Conservation (phyloP, 37 sponge, comb jelly and placozoan species). For the Beroe ovata region DNA sequence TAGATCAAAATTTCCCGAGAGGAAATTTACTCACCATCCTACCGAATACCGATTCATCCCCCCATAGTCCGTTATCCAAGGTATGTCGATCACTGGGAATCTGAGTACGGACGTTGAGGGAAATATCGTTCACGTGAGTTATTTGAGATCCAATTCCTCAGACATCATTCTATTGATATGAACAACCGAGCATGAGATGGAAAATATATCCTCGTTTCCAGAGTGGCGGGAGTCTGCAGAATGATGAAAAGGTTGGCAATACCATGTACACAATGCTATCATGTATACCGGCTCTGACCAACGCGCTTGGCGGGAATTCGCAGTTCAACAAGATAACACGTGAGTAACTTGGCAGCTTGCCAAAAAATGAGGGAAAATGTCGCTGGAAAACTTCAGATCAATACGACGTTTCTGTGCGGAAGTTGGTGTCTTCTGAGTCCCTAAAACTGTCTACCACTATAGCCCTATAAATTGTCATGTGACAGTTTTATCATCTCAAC, state of each 20-base stretch:
- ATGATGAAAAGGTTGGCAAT: constrained; percentile 2
- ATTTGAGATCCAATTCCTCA: neutral
- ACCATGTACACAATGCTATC: constrained; percentile 31
- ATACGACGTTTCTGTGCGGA: too few species aligned
- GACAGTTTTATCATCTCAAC: too few species aligned
- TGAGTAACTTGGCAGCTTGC: neutral
- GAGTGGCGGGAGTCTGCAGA: constrained; percentile 44
- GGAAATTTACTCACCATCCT: neutral
- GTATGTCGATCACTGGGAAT: constrained; percentile 63
- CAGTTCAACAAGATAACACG: constrained; percentile 51
- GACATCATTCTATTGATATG: neutral
- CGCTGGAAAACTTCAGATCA: too few species aligned
- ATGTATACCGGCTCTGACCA: constrained; percentile 33
- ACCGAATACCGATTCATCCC: too few species aligned
- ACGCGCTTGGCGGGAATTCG: neutral
- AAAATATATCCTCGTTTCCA: neutral
- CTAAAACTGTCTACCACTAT: too few species aligned
- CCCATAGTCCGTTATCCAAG: constrained; percentile 10
- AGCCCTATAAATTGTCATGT: too few species aligned
- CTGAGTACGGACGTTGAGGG: constrained; percentile 25
- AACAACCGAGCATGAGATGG: neutral
- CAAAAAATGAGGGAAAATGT: too few species aligned
- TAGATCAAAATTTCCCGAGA: neutral
- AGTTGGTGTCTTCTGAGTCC: too few species aligned
- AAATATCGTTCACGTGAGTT: constrained; percentile 35